A percentile compares a stretch with the other conserved stretches of the same genome.
Evolutionary conservation across 1,140 invertebrate species (phyloP).

Genomic region (Acromyrmex echinatior): DNA sequence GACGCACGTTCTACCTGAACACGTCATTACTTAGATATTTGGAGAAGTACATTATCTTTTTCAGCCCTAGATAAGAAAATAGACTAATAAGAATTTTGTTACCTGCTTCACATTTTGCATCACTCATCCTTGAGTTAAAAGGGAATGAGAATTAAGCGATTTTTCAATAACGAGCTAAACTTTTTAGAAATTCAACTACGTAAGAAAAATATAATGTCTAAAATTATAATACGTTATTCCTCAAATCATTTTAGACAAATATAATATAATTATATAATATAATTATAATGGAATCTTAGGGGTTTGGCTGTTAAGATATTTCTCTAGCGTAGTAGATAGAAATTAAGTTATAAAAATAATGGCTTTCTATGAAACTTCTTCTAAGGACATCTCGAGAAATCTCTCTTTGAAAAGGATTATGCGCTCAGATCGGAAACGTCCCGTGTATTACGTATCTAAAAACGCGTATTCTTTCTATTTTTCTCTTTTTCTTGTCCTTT

Average conservation of each 20-base stretch:
- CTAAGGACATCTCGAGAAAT: slow-evolving; percentile 49
- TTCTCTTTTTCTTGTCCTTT: slow-evolving; percentile 18
- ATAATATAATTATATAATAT: neutral
- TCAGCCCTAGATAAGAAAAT: neutral
- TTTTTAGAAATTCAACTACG: neutral
- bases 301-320: neutral
- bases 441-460: slow-evolving; percentile 40
- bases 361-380: slow-evolving; percentile 15
- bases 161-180: neutral
- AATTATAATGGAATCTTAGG: slow-evolving; percentile 1
- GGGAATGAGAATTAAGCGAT: neutral
- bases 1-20: neutral
- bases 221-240: neutral
- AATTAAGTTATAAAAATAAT: slow-evolving; percentile 21
- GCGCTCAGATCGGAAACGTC: slow-evolving; percentile 21
- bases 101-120: neutral
- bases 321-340: neutral
- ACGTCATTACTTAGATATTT: slow-evolving; percentile 27
- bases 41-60: slow-evolving; percentile 26
- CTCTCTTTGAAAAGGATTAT: slow-evolving; percentile 32
- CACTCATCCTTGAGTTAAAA: neutral
- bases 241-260: neutral
- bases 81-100: neutral
- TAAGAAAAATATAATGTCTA: neutral
- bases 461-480: slow-evolving; percentile 26